Evolutionary conservation across 35 echinoderm and acorn worm species (phyloP).

Genomic region (Chiridota heheva): DNA sequence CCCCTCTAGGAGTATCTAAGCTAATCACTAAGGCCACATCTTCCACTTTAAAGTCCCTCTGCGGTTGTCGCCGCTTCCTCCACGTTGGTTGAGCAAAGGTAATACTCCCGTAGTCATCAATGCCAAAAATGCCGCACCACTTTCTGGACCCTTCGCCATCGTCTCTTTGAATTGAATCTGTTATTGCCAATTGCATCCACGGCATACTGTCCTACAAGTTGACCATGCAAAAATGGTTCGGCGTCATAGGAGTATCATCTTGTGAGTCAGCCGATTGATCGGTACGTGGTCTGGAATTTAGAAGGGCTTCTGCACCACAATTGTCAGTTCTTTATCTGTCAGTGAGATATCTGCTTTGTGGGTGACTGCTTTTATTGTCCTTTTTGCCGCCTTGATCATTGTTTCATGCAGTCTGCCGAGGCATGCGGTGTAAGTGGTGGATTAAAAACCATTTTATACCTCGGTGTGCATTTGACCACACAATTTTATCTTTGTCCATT

Average conservation of each 20-base stretch:
- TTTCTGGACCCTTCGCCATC: conserved; percentile 32
- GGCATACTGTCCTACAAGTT: conserved; percentile 1
- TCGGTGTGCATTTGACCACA: not conserved
- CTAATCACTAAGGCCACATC: not conserved
- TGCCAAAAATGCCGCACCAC: conserved; percentile 39
- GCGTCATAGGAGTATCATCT: conserved; percentile 25
- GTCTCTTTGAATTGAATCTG: not conserved
- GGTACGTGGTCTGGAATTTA: conserved; percentile 43
- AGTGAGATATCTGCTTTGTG: conserved; percentile 38
- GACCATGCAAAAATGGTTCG: conserved; percentile 46
- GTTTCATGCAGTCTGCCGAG: conserved; percentile 38
- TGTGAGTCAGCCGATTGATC: conserved; percentile 30
- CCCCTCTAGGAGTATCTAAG: not conserved
- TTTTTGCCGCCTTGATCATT: conserved; percentile 39
- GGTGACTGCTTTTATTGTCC: not conserved
- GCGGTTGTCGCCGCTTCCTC: conserved; percentile 13
- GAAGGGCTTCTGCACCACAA: conserved; percentile 6
- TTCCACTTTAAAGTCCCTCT: conserved; percentile 8
- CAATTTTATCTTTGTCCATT: conserved; percentile 20
- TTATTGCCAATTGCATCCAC: not conserved
- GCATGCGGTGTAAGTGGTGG: conserved; percentile 4
- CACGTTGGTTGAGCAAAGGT: conserved; percentile 25
- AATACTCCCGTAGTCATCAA: conserved; percentile 22
- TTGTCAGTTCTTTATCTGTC: conserved; percentile 40
- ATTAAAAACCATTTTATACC: conserved; percentile 25